Evolutionary conservation across 2,888 invertebrate genomes (phyloP), one percentile per base, ranked within the genome.

Genomic region (Leucoma salicis): DNA sequence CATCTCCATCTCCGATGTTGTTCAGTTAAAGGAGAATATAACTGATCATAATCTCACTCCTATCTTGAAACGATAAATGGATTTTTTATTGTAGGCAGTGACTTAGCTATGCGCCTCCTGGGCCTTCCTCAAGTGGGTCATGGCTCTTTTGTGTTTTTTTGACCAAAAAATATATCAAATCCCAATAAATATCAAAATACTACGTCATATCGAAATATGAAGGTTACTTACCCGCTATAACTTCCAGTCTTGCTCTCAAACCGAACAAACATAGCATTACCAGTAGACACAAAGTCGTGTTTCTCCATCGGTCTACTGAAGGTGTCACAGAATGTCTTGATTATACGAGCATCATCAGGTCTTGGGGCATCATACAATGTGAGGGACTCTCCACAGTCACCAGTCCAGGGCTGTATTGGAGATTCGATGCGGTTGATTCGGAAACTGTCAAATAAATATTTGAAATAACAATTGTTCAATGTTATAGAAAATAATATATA

Each of bases 251-350:
- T 96, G 81, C 97, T 97, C 66, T 97, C 96, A 74, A 97, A 97
- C 51, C 96, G 91, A 0, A 97, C 96, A 67, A 95, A 97, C 63
- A 97, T 91, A 0, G 97, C 94, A 56, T 95, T 96, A 5, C 95
- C 95, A 0, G 95, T 96, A 0, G 97, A 97, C 0, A 97, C 95
- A 58, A 97, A 97, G 75, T 97, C 97, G 64, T 96, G 95, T 67
- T 97, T 97, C 81, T 97, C 97, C 95, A 97, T 95, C 0, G 97
- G 96, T 53, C 96, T 93, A 21, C 96, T 96, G 84, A 97, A 97
- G 2, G 97, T 97, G 79, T 97, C 97, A 81, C 97, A 97, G 84
- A 97, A 97, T 0, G 97, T 97, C 80, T 97, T 97, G 70, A 97
- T 96, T 64, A 97, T 97, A 57, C 94, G 92, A 0, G 97, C 95